Base-by-base conservation (phyloP, 2,113 vertebrate genomes). In the Probosciger aterrimus region DNA sequence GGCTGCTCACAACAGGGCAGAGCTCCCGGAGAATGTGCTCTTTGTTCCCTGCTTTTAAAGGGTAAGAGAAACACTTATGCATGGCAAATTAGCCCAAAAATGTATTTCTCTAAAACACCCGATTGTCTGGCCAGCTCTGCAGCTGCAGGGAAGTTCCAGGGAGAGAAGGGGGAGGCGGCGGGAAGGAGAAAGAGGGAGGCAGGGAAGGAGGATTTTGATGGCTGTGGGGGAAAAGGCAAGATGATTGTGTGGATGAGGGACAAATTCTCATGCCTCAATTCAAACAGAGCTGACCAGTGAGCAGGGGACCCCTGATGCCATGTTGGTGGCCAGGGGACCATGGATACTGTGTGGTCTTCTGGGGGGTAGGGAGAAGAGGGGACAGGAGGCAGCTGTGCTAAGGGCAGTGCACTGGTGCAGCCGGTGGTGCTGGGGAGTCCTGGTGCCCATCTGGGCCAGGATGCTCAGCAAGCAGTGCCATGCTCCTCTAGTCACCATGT, bases 61-160 rank as follows among this genome's bases (percentile, higher is more conserved):
- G 98, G 97, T 98, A 98, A 98, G 98, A 98, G 98, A 98, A 98
- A 98, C 98, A 98, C 98, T 98, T 98, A 98, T 98, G 98, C 98
- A 98, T 98, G 98, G 98, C 98, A 98, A 98, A 98, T 98, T 98
- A 98, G 98, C 97, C 98, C 98, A 98, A 98, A 98, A 98, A 98
- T 98, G 98, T 98, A 98, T 98, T 98, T 98, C 98, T 98, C 98
- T 98, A 98, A 98, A 98, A 98, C 98, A 98, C 98, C 97, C 98
- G 92, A 98, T 98, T 98, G 98, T 98, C 98, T 98, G 97, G 96
- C 96, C 97, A 97, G 97, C 98, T 98, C 97, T 98, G 98, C 98
- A 98, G 98, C 98, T 98, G 98, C 98, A 98, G 98, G 98, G 97
- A 98, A 98, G 97, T 98, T 98, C 97, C 98, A 98, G 96, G 85